phyloP scores from a whole-genome alignment of 2,113 vertebrate genomes.

The Montifringilla adamsi region DNA sequence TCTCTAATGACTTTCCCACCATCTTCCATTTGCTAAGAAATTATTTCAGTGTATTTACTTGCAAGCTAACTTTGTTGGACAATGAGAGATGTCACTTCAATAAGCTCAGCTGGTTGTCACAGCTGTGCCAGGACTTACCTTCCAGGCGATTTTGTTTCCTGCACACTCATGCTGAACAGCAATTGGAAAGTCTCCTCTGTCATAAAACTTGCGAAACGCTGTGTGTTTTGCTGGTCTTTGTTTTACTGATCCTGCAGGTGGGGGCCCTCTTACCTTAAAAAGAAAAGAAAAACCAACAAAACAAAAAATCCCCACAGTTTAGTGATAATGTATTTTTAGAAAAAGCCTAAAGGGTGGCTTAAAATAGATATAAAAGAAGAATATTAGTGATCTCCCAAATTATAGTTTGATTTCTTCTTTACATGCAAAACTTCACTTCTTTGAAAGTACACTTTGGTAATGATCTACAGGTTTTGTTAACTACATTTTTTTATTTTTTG shows the following conservation, averaged over 20 bases:
- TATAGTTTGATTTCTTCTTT: neutral
- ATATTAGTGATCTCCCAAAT: neutral
- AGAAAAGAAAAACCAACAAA: neutral
- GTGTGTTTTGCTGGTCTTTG: slow-evolving; percentile 85
- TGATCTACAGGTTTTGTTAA: neutral
- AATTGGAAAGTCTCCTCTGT: slow-evolving; percentile 90
- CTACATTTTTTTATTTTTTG: neutral
- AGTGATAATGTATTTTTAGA: neutral
- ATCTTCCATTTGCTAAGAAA: slow-evolving; percentile 62
- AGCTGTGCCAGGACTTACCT: slow-evolving; percentile 82
- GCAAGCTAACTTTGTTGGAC: slow-evolving; percentile 60
- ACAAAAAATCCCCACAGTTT: neutral
- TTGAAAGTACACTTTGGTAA: neutral
- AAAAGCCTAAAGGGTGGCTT: neutral
- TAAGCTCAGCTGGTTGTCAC: slow-evolving; percentile 46
- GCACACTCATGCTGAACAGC: slow-evolving; percentile 82
- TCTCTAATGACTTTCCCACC: slow-evolving; percentile 41
- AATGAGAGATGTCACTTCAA: slow-evolving; percentile 59
- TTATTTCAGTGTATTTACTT: slow-evolving; percentile 67
- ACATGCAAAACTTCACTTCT: neutral
- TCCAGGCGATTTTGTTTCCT: slow-evolving; percentile 92
- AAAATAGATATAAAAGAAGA: neutral
- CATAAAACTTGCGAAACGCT: slow-evolving; percentile 88
- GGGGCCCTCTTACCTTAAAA: slow-evolving; percentile 87
- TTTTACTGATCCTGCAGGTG: slow-evolving; percentile 83